Percentiles rank a stretch among this genome's conserved stretches.
Conservation (phyloP, 2,888 invertebrate species). For the Anthrax anthrax region DNA sequence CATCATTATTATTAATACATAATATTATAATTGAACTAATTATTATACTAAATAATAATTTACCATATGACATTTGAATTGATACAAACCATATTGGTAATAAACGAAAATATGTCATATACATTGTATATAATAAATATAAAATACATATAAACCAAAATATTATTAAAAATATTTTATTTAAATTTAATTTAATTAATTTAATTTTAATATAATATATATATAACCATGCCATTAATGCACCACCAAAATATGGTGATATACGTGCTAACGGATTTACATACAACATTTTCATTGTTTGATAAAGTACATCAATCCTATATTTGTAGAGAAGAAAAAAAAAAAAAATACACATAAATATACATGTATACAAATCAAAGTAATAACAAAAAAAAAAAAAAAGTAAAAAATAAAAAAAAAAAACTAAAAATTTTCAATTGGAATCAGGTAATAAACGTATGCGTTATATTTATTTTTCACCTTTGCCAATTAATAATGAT, state of each 20-base stretch:
- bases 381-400: neutral
- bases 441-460: too few species aligned
- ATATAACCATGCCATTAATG: conserved; percentile 15
- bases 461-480: too few species aligned
- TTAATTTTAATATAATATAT: neutral
- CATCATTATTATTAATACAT: conserved; percentile 22
- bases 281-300: conserved; percentile 18
- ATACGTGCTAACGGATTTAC: conserved; percentile 23
- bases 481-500: too few species aligned
- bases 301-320: neutral
- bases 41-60: conserved; percentile 21
- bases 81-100: conserved; percentile 21
- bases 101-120: conserved; percentile 23
- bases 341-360: neutral
- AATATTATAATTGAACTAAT: conserved; percentile 19
- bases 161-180: conserved; percentile 8
- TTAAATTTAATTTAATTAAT: conserved; percentile 5
- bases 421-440: too few species aligned
- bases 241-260: conserved; percentile 23
- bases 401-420: too few species aligned
- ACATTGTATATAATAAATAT: conserved; percentile 19
- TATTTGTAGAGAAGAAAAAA: neutral
- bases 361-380: too few species aligned
- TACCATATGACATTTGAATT: conserved; percentile 23
- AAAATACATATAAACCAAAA: conserved; percentile 19